Percentiles rank a stretch among this genome's conserved stretches.
Evolutionary conservation across 2,888 invertebrate species (phyloP).

Genomic region (Mechanitis mazaeus): DNA sequence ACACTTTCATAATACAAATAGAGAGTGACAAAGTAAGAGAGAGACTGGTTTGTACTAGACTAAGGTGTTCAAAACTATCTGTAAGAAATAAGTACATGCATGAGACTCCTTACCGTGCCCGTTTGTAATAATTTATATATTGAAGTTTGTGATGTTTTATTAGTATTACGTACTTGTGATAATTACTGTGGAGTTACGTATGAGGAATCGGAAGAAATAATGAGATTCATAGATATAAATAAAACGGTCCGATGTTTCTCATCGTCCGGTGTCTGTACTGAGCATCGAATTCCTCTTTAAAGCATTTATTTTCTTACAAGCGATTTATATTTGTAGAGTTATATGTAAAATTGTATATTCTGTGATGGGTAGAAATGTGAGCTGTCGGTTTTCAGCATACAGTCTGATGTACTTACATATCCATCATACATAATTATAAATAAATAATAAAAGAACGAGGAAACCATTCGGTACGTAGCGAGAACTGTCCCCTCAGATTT

Average conservation of each 20-base stretch:
- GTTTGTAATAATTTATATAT: too few species aligned
- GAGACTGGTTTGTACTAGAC: slow-evolving; percentile 74
- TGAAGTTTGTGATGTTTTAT: slow-evolving; percentile 35
- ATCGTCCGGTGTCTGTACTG: not conserved
- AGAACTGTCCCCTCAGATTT: too few species aligned
- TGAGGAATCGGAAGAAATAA: slow-evolving; percentile 22
- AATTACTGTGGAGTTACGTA: too few species aligned
- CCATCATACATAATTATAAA: too few species aligned
- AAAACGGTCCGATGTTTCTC: not conserved
- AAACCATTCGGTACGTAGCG: too few species aligned
- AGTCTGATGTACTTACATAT: too few species aligned
- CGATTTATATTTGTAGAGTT: not conserved
- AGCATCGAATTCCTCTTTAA: slow-evolving; percentile 15
- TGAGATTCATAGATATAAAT: slow-evolving; percentile 40
- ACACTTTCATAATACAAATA: slow-evolving; percentile 56
- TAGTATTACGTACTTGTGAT: slow-evolving; percentile 19
- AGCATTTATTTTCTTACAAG: slow-evolving; percentile 6
- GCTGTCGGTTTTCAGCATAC: not conserved
- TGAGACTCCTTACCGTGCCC: slow-evolving; percentile 62
- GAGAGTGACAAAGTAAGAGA: slow-evolving; percentile 73
- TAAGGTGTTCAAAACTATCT: slow-evolving; percentile 59
- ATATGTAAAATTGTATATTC: not conserved
- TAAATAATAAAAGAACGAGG: too few species aligned
- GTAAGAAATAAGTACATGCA: slow-evolving; percentile 57
- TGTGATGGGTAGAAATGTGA: slow-evolving; percentile 11